These are phyloP conservation scores for Sapayoa aenigma DNA, from an alignment of 2,113 vertebrate species.

Conservation along the genomic window DNA sequence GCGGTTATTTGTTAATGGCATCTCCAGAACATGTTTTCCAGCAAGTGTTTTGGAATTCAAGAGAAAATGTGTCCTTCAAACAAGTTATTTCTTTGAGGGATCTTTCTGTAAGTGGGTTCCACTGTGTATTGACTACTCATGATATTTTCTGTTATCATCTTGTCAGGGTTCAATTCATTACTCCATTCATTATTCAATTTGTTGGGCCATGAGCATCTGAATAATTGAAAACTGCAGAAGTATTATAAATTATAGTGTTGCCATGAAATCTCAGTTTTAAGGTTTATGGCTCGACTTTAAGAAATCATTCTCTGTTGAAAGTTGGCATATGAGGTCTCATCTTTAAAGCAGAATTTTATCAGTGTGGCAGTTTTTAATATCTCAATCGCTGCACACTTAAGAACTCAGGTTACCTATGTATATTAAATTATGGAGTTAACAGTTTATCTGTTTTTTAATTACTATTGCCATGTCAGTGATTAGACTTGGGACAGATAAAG, in stretches of 20 bases:
- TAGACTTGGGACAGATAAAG: neutral
- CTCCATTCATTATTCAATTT: slow-evolving; percentile 81
- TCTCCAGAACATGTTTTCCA: slow-evolving; percentile 12
- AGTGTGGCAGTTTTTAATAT: slow-evolving; percentile 25
- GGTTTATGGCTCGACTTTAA: slow-evolving; percentile 74
- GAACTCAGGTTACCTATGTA: neutral
- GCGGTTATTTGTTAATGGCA: slow-evolving; percentile 58
- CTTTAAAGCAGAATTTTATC: slow-evolving; percentile 38
- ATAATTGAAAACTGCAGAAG: slow-evolving; percentile 78
- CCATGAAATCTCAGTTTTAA: slow-evolving; percentile 70
- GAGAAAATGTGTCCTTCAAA: slow-evolving; percentile 71
- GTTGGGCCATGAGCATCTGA: slow-evolving; percentile 77
- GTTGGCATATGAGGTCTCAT: slow-evolving; percentile 61
- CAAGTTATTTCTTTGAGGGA: slow-evolving; percentile 57
- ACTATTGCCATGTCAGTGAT: slow-evolving; percentile 9
- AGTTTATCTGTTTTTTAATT: slow-evolving; percentile 66
- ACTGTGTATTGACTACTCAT: slow-evolving; percentile 34
- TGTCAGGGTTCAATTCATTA: slow-evolving; percentile 78
- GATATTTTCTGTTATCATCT: slow-evolving; percentile 68
- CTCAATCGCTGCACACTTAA: slow-evolving; percentile 19
- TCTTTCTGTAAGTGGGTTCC: slow-evolving; percentile 22
- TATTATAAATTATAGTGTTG: slow-evolving; percentile 78
- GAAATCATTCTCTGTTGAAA: slow-evolving; percentile 73
- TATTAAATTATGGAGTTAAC: slow-evolving; percentile 20
- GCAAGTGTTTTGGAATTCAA: slow-evolving; percentile 51